These are phyloP conservation scores for Eristalinus sepulchralis DNA, from an alignment of 2,888 invertebrate genomes.

Conservation along the genomic window DNA sequence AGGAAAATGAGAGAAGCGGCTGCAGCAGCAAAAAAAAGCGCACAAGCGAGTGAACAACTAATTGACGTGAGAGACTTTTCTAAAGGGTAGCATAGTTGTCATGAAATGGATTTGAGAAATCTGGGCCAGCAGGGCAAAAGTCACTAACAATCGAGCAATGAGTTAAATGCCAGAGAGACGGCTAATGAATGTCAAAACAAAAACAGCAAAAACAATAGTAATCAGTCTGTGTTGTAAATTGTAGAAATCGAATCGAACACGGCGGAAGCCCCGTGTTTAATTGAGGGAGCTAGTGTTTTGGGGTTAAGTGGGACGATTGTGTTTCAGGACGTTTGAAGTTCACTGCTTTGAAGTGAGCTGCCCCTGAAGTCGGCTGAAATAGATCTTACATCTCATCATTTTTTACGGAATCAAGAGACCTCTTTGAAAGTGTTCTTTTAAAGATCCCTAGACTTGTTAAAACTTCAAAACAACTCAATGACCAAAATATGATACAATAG, in stretches of 20 bases:
- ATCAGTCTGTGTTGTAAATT: constrained; percentile 19
- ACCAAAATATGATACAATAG: too few relatives aligned
- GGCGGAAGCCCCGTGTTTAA: too few relatives aligned
- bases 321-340: too few relatives aligned
- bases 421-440: too few relatives aligned
- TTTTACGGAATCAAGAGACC: too few relatives aligned
- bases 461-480: too few relatives aligned
- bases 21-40: constrained; percentile 32
- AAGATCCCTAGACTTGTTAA: too few relatives aligned
- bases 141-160: constrained; percentile 46
- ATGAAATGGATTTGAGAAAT: constrained; percentile 54
- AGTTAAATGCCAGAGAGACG: constrained; percentile 40
- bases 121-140: constrained; percentile 67
- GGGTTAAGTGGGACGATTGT: too few relatives aligned
- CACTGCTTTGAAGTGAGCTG: too few relatives aligned
- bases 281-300: too few relatives aligned
- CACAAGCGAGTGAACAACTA: constrained; percentile 65
- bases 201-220: background rate
- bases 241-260: background rate
- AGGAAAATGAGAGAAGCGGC: constrained; percentile 9
- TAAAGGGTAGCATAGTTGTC: constrained; percentile 52
- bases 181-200: constrained; percentile 57
- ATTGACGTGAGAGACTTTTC: constrained; percentile 68
- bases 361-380: too few relatives aligned
- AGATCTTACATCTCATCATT: too few relatives aligned